Conservation (phyloP, 2,113 vertebrate genomes). For the Xiphophorus maculatus region DNA sequence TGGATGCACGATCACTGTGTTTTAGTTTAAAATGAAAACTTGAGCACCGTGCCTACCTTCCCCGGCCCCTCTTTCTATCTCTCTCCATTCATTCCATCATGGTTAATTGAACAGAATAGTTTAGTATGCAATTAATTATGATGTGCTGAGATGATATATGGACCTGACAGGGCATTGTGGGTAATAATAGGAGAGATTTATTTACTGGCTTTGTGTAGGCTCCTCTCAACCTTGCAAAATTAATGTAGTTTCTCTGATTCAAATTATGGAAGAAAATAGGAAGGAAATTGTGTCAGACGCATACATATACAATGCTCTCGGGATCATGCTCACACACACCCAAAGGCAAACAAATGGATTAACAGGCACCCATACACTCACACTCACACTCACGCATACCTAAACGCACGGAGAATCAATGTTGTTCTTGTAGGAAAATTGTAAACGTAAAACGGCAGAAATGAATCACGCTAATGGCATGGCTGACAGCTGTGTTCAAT, state of each 20-base stretch:
- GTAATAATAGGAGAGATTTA: conserved; percentile 83
- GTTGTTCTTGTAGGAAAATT: conserved; percentile 82
- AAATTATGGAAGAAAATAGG: conserved; percentile 82
- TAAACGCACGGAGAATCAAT: conserved; percentile 72
- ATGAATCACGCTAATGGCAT: conserved; percentile 86
- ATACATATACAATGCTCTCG: conserved; percentile 59
- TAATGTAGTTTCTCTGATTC: conserved; percentile 81
- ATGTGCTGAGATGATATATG: conserved; percentile 82
- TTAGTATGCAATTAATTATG: conserved; percentile 84
- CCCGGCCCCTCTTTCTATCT: conserved; percentile 13
- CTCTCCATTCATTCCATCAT: conserved; percentile 67
- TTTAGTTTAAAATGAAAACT: conserved; percentile 46
- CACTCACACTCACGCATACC: conserved; percentile 27
- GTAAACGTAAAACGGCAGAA: conserved; percentile 83
- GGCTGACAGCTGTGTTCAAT: conserved; percentile 83
- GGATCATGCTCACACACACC: conserved; percentile 49
- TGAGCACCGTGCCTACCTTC: conserved; percentile 15
- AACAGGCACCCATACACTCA: conserved; percentile 29
- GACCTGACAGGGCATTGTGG: conserved; percentile 79
- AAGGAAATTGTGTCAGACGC: conserved; percentile 81
- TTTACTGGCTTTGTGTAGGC: conserved; percentile 73
- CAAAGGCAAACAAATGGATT: conserved; percentile 57
- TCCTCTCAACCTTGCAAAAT: conserved; percentile 75
- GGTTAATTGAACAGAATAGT: conserved; percentile 82
- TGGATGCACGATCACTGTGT: conserved; percentile 36